Conservation (phyloP, 2,113 vertebrate species). For the Apistogramma diplotaenia region DNA sequence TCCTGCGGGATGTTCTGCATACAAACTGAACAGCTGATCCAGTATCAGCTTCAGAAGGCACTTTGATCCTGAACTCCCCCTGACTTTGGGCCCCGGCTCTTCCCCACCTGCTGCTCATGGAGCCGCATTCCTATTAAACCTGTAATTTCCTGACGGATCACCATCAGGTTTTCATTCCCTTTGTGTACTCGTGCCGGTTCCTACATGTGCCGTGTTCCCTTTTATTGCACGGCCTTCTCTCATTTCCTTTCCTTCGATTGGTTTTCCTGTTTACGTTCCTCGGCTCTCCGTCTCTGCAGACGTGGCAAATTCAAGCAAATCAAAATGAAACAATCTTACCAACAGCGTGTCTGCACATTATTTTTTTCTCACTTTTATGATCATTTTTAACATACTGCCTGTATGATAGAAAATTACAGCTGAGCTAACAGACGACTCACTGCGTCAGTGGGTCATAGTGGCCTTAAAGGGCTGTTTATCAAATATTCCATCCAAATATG, state of each 20-base stretch:
- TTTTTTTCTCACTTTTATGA: background rate
- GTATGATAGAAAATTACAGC: background rate
- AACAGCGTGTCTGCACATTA: background rate
- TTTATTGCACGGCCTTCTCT: background rate
- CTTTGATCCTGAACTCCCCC: background rate
- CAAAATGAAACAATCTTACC: background rate
- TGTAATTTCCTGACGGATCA: slow-evolving; percentile 49
- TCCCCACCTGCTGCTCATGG: slow-evolving; percentile 14
- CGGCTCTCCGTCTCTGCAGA: background rate
- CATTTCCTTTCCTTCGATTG: slow-evolving; percentile 11
- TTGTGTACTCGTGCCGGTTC: background rate
- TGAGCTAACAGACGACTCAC: background rate
- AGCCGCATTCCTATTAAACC: slow-evolving; percentile 17
- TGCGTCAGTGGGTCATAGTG: too few species aligned
- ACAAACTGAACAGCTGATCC: slow-evolving; percentile 11
- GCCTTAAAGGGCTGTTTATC: too few species aligned
- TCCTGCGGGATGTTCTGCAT: background rate
- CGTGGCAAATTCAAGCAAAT: background rate
- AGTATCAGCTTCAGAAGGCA: background rate
- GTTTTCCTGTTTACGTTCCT: slow-evolving; percentile 12
- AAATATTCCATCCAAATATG: too few species aligned
- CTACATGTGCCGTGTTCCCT: background rate
- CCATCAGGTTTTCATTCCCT: background rate
- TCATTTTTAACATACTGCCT: too few species aligned
- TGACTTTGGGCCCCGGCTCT: background rate